Base-by-base conservation (phyloP, 2,113 vertebrate species). In the Cynopterus brachyotis region DNA sequence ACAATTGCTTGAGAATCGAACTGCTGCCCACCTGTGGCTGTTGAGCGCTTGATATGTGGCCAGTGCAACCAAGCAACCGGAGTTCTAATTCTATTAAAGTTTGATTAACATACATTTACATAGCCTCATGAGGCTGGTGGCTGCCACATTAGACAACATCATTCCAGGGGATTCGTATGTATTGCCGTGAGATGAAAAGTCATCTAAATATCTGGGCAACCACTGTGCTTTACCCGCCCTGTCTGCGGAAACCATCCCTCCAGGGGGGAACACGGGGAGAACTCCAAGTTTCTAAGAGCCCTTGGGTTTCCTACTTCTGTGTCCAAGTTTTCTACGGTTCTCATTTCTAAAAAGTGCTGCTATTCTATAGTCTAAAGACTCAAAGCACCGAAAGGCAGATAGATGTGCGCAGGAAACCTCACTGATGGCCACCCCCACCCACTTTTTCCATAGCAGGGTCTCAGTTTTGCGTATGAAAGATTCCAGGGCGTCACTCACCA, bases 101-200 rank as follows among this genome's bases (percentile, higher is more conserved):
- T 55, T 20, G 75, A 83, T 83, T 32, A 28, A 57, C 9, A 37
- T 79, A 45, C 20, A 60, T 60, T 40, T 60, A 45, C 19, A 69
- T 3, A 32, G 42, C 60, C 35, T 50, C 20, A 10, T 11, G 26
- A 66, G 24, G 42, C 30, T 16, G 35, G 60, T 32, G 45, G 16
- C 64, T 30, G 9, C 35, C 42, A 11, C 24, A 1, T 0, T 3
- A 1, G 45, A 50, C 20, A 60, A 0, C 3, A 26, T 13, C 69
- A 26, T 22, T 59, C 76, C 28, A 3, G 89, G 37, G 32, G 37
- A 37, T 17, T 37, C 26, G 9, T 9, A 3, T 20, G 57, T 1
- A 22, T 8, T 22, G 12, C 2, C 37, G 37, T 7, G 24, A 79
- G 40, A 35, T 2, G 10, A 20, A 50, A 92, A 79, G 64, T 9